Evolutionary conservation across 2,113 vertebrate species (phyloP), one percentile per base, ranked within the genome.

Genomic region (Atractosteus spatula): DNA sequence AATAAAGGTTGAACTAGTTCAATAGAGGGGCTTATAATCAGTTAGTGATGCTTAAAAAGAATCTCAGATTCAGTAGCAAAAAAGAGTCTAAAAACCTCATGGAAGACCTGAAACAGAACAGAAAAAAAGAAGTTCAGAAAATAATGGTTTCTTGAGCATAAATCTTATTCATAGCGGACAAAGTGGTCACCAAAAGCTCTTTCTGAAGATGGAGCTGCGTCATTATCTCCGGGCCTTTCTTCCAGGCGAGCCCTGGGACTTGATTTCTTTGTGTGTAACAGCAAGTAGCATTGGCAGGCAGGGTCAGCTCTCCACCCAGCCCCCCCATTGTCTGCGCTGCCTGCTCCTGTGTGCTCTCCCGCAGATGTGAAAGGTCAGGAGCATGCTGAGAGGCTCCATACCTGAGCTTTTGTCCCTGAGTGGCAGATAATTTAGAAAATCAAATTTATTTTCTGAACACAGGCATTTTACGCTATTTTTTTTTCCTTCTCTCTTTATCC

Each of bases 11-110:
- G 75, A 66, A n/a, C 29, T 62, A 12, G 44, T 44, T 62, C 43
- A n/a, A 61, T 69, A 13, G 72, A 79, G 63, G 29, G 73, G 69
- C 14, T 81, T 73, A 80, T 89, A 92, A 92, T 94, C 89, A 89
- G 91, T 94, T 93, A 86, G 89, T 81, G 84, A 92, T 89, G 93
- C 87, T 84, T 77, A 59, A 78, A 78, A 82, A 86, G 84, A 87
- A 91, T 91, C 84, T 87, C 85, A 78, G 83, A 86, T 86, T 85
- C 83, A 79, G 76, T 80, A 73, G 69, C 83, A 83, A 84, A 82
- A 82, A 70, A 66, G 64, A 51, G 10, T 69, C 45, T 16, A 70
- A 42, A 61, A 67, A 55, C 61, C 69, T 69, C 68, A 69, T 55
- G 66, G 69, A 13, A 17, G 41, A 62, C 71, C 73, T 69, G 71